Conservation (phyloP, 2,113 vertebrate genomes). For the Pedetes capensis region DNA sequence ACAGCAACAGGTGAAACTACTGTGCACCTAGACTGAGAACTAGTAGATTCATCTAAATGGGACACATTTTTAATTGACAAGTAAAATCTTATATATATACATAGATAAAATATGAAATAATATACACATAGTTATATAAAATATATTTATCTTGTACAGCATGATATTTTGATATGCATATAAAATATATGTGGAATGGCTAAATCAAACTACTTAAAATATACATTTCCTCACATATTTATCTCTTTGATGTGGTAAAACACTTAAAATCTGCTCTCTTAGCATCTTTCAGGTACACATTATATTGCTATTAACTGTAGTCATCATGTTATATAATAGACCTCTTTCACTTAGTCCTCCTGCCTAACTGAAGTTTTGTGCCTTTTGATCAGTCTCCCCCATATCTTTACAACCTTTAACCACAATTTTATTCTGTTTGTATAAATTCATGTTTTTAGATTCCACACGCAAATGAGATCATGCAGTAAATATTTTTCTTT, state of each 20-base stretch:
- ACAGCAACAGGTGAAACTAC: no score
- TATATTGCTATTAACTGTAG: background rate
- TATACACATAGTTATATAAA: no score
- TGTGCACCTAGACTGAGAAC: background rate
- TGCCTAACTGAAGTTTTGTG: background rate
- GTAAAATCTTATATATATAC: no score
- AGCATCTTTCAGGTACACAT: no score
- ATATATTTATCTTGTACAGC: background rate
- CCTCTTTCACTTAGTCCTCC: background rate
- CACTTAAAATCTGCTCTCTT: no score
- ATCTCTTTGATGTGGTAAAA: background rate
- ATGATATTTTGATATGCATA: no score
- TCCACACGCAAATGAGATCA: background rate
- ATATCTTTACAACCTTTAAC: background rate
- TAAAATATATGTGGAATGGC: no score
- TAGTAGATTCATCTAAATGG: background rate
- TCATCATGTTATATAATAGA: background rate
- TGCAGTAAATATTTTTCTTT: background rate
- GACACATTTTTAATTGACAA: background rate
- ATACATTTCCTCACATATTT: background rate
- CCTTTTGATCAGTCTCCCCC: background rate
- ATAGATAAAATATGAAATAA: no score
- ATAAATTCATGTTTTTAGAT: background rate
- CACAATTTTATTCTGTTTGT: background rate
- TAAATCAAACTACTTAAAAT: background rate